A percentile compares a stretch with the other conserved stretches of the same genome.
These are phyloP conservation scores for Eubucco bourcierii DNA, from an alignment of 2,113 vertebrate genomes.

Conservation along the genomic window DNA sequence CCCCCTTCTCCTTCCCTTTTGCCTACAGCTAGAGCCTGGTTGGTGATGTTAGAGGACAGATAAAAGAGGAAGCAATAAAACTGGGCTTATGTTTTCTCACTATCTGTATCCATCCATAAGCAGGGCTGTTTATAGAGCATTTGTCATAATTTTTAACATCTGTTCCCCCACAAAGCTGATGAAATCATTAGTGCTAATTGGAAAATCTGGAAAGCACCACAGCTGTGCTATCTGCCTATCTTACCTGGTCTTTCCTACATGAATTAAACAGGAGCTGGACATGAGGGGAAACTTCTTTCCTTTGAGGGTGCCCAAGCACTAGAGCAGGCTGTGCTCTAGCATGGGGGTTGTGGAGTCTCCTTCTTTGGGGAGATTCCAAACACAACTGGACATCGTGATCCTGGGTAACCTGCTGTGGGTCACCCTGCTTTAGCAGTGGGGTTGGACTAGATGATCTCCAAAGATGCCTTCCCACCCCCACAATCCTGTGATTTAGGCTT, in stretches of 20 bases:
- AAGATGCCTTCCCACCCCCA: too few species aligned
- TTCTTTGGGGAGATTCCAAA: too few species aligned
- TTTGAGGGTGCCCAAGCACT: too few species aligned
- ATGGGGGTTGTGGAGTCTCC: too few species aligned
- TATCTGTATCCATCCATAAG: background rate
- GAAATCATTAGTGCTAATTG: background rate
- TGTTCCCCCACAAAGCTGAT: background rate
- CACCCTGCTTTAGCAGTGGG: too few species aligned
- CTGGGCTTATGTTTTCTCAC: conserved; percentile 22
- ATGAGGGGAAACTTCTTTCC: too few species aligned
- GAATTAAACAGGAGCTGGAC: background rate
- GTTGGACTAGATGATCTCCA: too few species aligned
- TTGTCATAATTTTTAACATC: background rate
- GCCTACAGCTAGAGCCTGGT: conserved; percentile 8
- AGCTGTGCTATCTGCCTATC: background rate
- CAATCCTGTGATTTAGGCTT: too few species aligned
- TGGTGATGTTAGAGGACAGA: background rate
- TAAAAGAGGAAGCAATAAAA: conserved; percentile 51
- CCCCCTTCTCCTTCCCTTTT: too few species aligned
- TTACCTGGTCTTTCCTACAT: background rate
- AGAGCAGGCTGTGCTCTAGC: too few species aligned
- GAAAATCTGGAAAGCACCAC: background rate
- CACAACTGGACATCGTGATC: too few species aligned
- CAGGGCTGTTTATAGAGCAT: background rate
- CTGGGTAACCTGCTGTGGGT: too few species aligned